A percentile compares a stretch with the other conserved stretches of the same genome.
Evolutionary conservation across 1,140 invertebrate genomes (phyloP).

Genomic region (Nasonia vitripennis): DNA sequence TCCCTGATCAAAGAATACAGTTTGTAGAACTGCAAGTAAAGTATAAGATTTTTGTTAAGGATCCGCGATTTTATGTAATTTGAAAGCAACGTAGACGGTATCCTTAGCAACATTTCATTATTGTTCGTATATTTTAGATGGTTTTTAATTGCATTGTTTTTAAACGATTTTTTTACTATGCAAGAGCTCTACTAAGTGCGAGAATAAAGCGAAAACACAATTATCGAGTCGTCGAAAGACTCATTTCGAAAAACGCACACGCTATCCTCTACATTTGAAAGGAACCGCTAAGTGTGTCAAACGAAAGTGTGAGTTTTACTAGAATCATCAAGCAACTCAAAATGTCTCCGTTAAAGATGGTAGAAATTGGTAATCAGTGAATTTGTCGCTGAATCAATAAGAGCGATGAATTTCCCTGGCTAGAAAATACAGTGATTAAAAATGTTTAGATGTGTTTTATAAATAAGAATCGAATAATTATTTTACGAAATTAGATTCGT

Average conservation of each 20-base stretch:
- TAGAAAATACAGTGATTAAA: slow-evolving; percentile 3
- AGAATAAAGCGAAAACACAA: background rate
- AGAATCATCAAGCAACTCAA: slow-evolving; percentile 3
- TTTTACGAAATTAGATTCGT: background rate
- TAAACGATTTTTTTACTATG: background rate
- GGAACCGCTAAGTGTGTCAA: slow-evolving; percentile 15
- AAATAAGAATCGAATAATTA: background rate
- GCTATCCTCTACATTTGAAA: background rate
- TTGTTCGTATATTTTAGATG: background rate
- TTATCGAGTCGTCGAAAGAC: background rate
- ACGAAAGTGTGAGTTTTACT: slow-evolving; percentile 24
- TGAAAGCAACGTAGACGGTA: background rate
- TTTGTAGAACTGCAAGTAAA: background rate
- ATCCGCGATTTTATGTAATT: background rate
- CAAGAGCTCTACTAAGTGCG: background rate
- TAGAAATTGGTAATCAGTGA: background rate
- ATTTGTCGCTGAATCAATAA: background rate
- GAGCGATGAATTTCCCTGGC: background rate
- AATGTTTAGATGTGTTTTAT: background rate
- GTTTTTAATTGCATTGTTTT: background rate
- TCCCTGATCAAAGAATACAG: slow-evolving; percentile 10
- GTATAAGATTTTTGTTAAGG: background rate
- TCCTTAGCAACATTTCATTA: slow-evolving; percentile 18
- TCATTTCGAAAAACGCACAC: slow-evolving; percentile 18
- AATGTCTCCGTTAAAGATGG: slow-evolving; percentile 15